A percentile compares a stretch with the other conserved stretches of the same genome.
Evolutionary conservation across 1,140 invertebrate species (phyloP).

Genomic region (Euborellia annulipes): DNA sequence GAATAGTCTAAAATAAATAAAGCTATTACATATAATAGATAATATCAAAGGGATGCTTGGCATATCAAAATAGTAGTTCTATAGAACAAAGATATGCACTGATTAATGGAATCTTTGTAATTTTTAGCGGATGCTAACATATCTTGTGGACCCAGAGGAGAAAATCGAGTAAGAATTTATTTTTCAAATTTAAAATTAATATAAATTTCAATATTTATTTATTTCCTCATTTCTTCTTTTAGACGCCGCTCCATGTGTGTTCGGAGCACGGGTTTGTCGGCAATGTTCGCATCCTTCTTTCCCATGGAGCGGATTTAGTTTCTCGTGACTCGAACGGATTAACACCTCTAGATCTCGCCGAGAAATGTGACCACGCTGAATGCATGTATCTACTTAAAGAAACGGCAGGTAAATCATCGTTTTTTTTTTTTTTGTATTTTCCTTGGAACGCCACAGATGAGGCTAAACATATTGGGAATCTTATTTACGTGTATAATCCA

Average conservation of each 20-base stretch:
- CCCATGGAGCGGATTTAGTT: conserved; percentile 47
- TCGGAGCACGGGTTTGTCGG: conserved; percentile 59
- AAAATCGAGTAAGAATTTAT: conserved; percentile 30
- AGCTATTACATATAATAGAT: no score
- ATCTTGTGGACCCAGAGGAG: conserved; percentile 45
- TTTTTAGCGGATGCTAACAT: conserved; percentile 49
- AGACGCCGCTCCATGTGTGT: conserved; percentile 67
- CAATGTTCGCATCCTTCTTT: conserved; percentile 50
- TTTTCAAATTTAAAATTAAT: conserved; percentile 3
- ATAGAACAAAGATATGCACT: no score
- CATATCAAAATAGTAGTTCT: no score
- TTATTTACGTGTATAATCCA: no score
- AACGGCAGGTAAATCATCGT: conserved; percentile 46
- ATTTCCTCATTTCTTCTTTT: conserved; percentile 21
- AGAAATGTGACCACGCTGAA: conserved; percentile 47
- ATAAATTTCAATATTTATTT: conserved; percentile 3
- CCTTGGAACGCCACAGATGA: no score
- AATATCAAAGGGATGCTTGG: no score
- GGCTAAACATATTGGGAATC: no score
- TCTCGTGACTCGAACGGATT: conserved; percentile 47
- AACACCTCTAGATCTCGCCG: conserved; percentile 57
- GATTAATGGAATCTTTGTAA: conserved; percentile 13
- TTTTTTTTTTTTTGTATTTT: no score
- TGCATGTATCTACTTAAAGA: conserved; percentile 49
- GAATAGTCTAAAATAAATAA: no score